Conservation (phyloP, 2,888 invertebrate genomes). For the Chrysolina haemoptera region DNA sequence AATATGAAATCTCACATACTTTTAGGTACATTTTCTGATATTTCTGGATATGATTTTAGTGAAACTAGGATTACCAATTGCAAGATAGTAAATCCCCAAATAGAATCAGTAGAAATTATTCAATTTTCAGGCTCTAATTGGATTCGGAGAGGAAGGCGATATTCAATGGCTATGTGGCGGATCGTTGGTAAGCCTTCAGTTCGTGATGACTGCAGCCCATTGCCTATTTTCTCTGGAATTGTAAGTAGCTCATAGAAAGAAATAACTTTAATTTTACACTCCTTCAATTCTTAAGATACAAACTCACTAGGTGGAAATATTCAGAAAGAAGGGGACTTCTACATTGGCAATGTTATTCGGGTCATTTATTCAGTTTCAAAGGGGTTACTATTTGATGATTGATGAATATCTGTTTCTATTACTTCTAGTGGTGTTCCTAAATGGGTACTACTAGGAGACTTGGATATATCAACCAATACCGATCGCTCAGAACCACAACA, state of each 20-base stretch:
- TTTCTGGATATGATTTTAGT: too few species aligned
- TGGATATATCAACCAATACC: slow-evolving; percentile 61
- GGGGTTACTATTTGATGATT: too few species aligned
- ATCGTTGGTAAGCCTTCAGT: slow-evolving; percentile 72
- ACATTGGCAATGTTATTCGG: too few species aligned
- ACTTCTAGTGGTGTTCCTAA: slow-evolving; percentile 41
- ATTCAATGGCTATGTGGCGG: slow-evolving; percentile 73
- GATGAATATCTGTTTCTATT: neutral
- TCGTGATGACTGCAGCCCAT: slow-evolving; percentile 76
- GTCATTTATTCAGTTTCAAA: too few species aligned
- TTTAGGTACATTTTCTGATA: too few species aligned
- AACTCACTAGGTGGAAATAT: too few species aligned
- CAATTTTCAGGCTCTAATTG: slow-evolving; percentile 26
- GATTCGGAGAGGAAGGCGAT: slow-evolving; percentile 24
- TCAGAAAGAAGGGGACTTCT: too few species aligned
- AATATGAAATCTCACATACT: too few species aligned
- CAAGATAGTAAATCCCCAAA: too few species aligned
- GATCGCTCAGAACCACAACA: slow-evolving; percentile 66
- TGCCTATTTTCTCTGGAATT: slow-evolving; percentile 56
- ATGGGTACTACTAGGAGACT: slow-evolving; percentile 61
- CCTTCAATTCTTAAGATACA: too few species aligned
- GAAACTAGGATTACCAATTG: too few species aligned
- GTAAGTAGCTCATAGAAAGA: slow-evolving; percentile 20
- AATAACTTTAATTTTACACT: too few species aligned
- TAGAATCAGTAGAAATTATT: neutral